Percentiles rank a stretch among this genome's conserved stretches.
These are phyloP conservation scores for Sebastes flavidus DNA, from an alignment of 2,797 vertebrate species.

Conservation along the genomic window DNA sequence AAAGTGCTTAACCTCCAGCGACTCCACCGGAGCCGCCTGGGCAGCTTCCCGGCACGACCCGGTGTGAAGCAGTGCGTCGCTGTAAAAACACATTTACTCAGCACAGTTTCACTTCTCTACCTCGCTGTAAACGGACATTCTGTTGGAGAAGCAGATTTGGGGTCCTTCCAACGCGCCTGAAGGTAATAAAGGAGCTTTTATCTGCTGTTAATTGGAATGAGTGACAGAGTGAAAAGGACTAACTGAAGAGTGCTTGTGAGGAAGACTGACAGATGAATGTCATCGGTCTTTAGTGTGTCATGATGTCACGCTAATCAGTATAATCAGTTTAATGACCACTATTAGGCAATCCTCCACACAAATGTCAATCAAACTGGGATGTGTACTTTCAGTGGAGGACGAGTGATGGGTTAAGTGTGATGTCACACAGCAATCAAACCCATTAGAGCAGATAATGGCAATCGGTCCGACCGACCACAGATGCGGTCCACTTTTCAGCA, in stretches of 20 bases:
- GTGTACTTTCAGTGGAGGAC: background rate
- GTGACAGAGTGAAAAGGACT: background rate
- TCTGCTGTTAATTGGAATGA: slow-evolving; percentile 12
- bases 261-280: slow-evolving; percentile 7
- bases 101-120: background rate
- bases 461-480: background rate
- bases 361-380: slow-evolving; percentile 29
- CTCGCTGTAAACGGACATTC: background rate
- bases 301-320: slow-evolving; percentile 16
- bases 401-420: background rate
- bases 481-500: background rate
- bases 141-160: background rate
- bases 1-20: slow-evolving; percentile 1
- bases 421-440: background rate
- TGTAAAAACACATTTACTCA: slow-evolving; percentile 24
- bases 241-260: background rate
- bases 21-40: slow-evolving; percentile 3
- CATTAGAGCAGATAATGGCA: background rate
- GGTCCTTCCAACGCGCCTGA: background rate
- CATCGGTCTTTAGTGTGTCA: background rate
- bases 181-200: slow-evolving; percentile 5
- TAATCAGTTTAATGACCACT: slow-evolving; percentile 37
- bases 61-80: background rate
- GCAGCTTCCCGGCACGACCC: background rate
- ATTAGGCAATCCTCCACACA: slow-evolving; percentile 12